Percentiles rank a stretch among this genome's conserved stretches.
Evolutionary conservation across 2,888 invertebrate species (phyloP).

Genomic region (Callinectes sapidus): DNA sequence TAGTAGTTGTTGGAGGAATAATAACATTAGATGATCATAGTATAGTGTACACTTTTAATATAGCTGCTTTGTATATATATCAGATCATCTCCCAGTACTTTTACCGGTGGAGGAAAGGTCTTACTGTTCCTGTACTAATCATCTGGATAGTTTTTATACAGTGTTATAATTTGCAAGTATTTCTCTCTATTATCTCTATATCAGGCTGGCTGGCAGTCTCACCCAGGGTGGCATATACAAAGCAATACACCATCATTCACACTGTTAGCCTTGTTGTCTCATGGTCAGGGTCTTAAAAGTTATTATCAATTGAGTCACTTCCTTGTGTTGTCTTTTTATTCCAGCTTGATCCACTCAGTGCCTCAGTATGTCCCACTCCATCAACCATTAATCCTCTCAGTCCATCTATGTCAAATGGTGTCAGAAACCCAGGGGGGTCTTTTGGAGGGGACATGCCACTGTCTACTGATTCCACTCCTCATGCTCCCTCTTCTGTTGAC

Average conservation of each 20-base stretch:
- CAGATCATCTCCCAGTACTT: neutral
- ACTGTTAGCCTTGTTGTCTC: no score
- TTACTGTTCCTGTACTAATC: neutral
- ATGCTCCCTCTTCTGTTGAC: neutral
- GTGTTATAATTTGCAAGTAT: neutral
- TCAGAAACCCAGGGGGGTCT: neutral
- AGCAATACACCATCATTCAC: no score
- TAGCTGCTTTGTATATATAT: neutral
- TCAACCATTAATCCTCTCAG: slow-evolving; percentile 15
- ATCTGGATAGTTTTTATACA: neutral
- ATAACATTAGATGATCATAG: neutral
- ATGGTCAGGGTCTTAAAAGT: no score
- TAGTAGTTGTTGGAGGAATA: no score
- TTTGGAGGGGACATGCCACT: neutral
- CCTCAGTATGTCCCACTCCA: slow-evolving; percentile 37
- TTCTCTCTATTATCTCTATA: neutral
- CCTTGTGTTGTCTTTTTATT: slow-evolving; percentile 18
- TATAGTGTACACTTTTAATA: no score
- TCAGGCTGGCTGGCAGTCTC: no score
- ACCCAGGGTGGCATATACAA: no score
- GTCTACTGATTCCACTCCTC: neutral
- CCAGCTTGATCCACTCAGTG: slow-evolving; percentile 14
- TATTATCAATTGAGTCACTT: neutral
- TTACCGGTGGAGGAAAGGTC: neutral
- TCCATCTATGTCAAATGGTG: neutral